These are phyloP conservation scores for Drosophila paracracens DNA, from an alignment of 2,888 invertebrate genomes.

Conservation along the genomic window DNA sequence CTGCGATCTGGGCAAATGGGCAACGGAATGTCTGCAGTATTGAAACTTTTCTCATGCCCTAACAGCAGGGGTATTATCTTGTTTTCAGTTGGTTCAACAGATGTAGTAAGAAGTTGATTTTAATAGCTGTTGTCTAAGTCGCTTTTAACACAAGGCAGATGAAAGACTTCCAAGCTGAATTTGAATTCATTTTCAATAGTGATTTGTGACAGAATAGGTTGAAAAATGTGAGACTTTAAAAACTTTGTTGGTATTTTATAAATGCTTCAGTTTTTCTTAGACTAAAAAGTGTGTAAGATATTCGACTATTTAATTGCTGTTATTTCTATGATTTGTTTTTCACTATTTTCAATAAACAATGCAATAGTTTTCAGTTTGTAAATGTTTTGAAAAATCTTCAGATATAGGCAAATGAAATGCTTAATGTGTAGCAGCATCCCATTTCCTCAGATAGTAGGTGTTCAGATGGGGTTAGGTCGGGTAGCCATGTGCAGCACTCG, in stretches of 20 bases:
- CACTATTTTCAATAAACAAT: constrained; percentile 53
- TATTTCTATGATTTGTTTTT: constrained; percentile 8
- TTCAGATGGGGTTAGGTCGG: constrained; percentile 1
- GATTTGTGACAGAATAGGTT: background rate
- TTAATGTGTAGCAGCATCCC: constrained; percentile 24
- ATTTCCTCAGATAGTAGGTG: constrained; percentile 3
- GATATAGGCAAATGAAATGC: constrained; percentile 49
- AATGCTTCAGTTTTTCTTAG: fast-evolving
- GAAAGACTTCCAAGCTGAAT: background rate
- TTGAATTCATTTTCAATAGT: background rate
- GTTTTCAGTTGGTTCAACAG: background rate
- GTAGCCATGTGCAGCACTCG: constrained; percentile 49
- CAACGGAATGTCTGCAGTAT: constrained; percentile 53
- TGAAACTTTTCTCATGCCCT: constrained; percentile 48
- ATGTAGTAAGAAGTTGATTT: background rate
- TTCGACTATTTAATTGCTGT: background rate
- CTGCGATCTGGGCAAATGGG: constrained; percentile 60
- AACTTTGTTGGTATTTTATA: background rate
- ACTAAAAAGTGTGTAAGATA: constrained; percentile 1
- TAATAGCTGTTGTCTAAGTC: background rate
- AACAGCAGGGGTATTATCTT: background rate
- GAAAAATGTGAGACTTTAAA: background rate
- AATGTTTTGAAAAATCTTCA: constrained; percentile 66
- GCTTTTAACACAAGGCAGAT: background rate
- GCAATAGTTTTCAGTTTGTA: constrained; percentile 50